Conservation (phyloP, 1,140 invertebrate genomes). For the Harpegnathos saltator region DNA sequence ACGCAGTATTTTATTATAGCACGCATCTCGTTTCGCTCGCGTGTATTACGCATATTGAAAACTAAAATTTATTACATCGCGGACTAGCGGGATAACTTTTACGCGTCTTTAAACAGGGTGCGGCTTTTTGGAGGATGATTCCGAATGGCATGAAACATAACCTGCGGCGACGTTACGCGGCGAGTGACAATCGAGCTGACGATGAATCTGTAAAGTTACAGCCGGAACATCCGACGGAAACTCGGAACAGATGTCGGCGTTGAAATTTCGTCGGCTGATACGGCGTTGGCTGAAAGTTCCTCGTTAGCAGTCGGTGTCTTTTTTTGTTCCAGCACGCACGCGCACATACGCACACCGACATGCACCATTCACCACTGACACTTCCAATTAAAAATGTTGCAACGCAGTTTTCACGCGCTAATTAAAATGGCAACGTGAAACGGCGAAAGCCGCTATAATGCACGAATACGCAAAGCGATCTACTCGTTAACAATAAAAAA, state of each 20-base stretch:
- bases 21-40: no score
- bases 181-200: slow-evolving; percentile 32
- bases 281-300: slow-evolving; percentile 34
- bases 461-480: slow-evolving; percentile 33
- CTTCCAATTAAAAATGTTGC: slow-evolving; percentile 60
- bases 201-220: slow-evolving; percentile 54
- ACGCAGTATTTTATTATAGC: no score
- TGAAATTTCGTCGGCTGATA: slow-evolving; percentile 44
- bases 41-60: no score
- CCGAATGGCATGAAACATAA: background rate
- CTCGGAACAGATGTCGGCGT: slow-evolving; percentile 33
- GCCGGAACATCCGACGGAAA: slow-evolving; percentile 11
- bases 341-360: no score
- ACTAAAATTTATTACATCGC: no score
- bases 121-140: background rate
- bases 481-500: slow-evolving; percentile 28
- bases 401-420: slow-evolving; percentile 50
- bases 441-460: slow-evolving; percentile 46
- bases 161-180: background rate
- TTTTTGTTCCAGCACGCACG: background rate
- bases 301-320: slow-evolving; percentile 33
- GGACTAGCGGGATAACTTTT: no score
- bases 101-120: background rate
- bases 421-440: slow-evolving; percentile 54
- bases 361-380: slow-evolving; percentile 31